These are phyloP conservation scores for Zosterops lateralis DNA, from an alignment of 2,113 vertebrate genomes.

Conservation along the genomic window DNA sequence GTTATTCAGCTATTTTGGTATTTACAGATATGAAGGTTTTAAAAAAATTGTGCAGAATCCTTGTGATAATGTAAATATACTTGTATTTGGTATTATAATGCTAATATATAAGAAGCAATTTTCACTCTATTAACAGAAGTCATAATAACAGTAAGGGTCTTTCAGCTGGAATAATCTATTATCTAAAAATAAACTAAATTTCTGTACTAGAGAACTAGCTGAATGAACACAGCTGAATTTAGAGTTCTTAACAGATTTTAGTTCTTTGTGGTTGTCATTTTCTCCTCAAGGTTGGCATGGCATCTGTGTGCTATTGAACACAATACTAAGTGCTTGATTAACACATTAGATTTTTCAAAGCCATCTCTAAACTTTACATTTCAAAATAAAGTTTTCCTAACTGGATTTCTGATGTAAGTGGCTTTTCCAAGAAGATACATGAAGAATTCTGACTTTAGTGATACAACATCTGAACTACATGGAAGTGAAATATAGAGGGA, in stretches of 20 bases:
- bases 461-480: background rate
- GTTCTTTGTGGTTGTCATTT: rapidly evolving
- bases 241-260: background rate
- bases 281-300: background rate
- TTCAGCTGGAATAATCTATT: background rate
- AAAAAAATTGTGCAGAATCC: background rate
- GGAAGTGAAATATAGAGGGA: background rate
- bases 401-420: background rate
- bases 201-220: background rate
- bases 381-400: background rate
- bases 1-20: background rate
- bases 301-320: background rate
- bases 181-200: background rate
- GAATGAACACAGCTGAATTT: background rate
- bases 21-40: background rate
- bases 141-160: background rate
- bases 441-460: background rate
- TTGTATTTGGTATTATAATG: background rate
- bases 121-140: background rate
- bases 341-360: background rate
- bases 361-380: background rate
- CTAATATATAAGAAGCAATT: background rate
- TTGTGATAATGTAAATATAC: background rate
- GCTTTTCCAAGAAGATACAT: background rate
- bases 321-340: background rate